Base-by-base conservation (phyloP, 2,888 invertebrate species). In the Heliconius ethilla region DNA sequence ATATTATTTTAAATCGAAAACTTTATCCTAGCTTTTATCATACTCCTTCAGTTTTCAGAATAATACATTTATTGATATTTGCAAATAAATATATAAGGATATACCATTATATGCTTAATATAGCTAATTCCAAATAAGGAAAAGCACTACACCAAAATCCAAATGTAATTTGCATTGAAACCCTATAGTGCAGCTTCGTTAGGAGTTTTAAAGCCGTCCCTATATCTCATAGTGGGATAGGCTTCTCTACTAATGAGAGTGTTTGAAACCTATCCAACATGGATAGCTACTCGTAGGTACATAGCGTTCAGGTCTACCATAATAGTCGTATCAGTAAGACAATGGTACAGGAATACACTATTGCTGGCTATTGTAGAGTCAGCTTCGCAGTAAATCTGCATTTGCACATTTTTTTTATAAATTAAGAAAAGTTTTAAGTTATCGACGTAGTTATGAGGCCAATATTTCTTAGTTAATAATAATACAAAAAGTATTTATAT, bases 161-260 rank as follows among this genome's bases (percentile, higher is more conserved):
- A 25, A 62, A 40, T 63, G 18, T 63, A 40, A 74, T 74, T 63
- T 74, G 37, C 59, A 74, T 74, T 63, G 63, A 63, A 73, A 63
- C 40, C 15, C 27, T 40, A 27, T 63, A 74, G 70, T 67, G 62
- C 59, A 63, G 73, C 73, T 40, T 74, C 62, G 63, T 74, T 63
- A 45, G 27, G 62, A 63, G 70, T 65, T 78, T 70, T 65, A 78
- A 65, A 55, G 63, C 37, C 70, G 70, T 78, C 75, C 70, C 70
- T 70, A 66, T 75, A 75, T 75, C 62, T 63, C 73, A 78, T 78
- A 78, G 75, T 22, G 78, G 75, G n/a, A 74, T 75, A 70, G 78
- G 78, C 70, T 75, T 78, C 78, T 78, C 75, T 69, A 66, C 75
- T 78, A 78, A 78, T 78, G 78, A 78, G 78, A 78, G 70, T 78